A percentile compares a stretch with the other conserved stretches of the same genome.
Evolutionary conservation across 2,888 invertebrate species (phyloP).

Genomic region (Plusia festucae): DNA sequence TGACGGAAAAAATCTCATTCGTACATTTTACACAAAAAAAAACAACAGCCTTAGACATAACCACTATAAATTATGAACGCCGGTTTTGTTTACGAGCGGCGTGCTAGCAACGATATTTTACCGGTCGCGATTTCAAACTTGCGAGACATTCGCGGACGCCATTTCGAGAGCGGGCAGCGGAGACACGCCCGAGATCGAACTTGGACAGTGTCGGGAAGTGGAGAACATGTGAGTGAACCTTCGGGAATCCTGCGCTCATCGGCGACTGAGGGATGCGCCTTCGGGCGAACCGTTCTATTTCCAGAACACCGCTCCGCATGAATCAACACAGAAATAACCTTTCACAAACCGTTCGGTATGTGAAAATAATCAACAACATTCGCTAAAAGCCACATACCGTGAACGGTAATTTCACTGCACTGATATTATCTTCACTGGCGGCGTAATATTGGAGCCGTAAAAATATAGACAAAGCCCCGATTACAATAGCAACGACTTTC

Average conservation of each 20-base stretch:
- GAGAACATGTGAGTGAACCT: slow-evolving; percentile 64
- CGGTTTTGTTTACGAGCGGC: slow-evolving; percentile 62
- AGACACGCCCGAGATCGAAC: slow-evolving; percentile 81
- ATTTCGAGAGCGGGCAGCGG: slow-evolving; percentile 79
- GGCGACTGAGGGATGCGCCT: slow-evolving; percentile 83
- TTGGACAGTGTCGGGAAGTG: slow-evolving; percentile 58
- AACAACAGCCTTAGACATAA: slow-evolving; percentile 46
- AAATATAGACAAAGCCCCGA: slow-evolving; percentile 83
- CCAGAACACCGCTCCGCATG: slow-evolving; percentile 88
- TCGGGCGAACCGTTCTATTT: slow-evolving; percentile 85
- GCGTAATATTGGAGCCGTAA: slow-evolving; percentile 75
- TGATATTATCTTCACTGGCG: slow-evolving; percentile 77
- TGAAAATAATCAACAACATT: slow-evolving; percentile 80
- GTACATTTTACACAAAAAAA: slow-evolving; percentile 50
- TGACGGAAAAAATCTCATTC: slow-evolving; percentile 55
- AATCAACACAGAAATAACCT: slow-evolving; percentile 89
- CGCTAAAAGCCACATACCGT: slow-evolving; percentile 84
- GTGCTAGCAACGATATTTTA: slow-evolving; percentile 78
- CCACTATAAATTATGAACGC: slow-evolving; percentile 58
- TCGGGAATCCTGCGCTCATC: slow-evolving; percentile 76
- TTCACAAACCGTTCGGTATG: slow-evolving; percentile 84
- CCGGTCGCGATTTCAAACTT: slow-evolving; percentile 86
- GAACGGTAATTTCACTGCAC: slow-evolving; percentile 86
- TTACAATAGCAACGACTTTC: slow-evolving; percentile 72
- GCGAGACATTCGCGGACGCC: slow-evolving; percentile 83